Base-by-base conservation (phyloP, 92 coral and sea anemone species). In the Epizoanthus stellaris region DNA sequence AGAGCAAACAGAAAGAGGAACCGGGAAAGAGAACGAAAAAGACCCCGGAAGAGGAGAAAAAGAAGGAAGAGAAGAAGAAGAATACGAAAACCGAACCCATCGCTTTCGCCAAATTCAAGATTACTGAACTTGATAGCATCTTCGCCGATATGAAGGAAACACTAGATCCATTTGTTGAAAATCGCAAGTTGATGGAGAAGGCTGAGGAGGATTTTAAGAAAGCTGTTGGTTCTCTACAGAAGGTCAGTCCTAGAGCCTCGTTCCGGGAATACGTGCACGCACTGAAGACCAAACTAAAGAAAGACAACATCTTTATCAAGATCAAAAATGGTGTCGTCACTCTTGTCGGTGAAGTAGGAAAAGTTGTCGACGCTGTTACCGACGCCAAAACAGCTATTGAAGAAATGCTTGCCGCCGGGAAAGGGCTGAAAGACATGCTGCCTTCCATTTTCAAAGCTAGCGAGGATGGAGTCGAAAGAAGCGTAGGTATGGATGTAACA, bases 371-470 rank as follows among this genome's bases (percentile, higher is more conserved):
- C 59, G 93, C 87, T 67, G 90, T 89, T 30, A 47, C 80, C 20
- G 88, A 85, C 34, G 91, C 90, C 40, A 91, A 89, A 42, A 71
- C 85, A 5, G 95, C 98, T 34, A 63, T 94, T 61, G 86, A 91
- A 40, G 72, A 71, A 11, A 91, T 89, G 58, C 84, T 94, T 25
- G 56, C 88, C 36, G 62, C 92, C 23, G 89, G 87, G 15, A 71
- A 94, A 87, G 87, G 88, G 15, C 77, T 94, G 53, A 84, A 85
- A 69, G 88, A 40, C 2, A 94, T 94, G 98, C 95, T 92, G n/a
- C 80, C 86, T 43, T 67, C 83, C 10, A 86, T 94, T 61, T 38
- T 38, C 12, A 21, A 65, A 23, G 93, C 93, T 42, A 85, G 87
- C 69, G 90, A 85, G 12, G 90, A 89, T 58, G 73, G 93, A 1